phyloP scores from a whole-genome alignment of 2,113 vertebrate genomes.

The Antigone vipio region DNA sequence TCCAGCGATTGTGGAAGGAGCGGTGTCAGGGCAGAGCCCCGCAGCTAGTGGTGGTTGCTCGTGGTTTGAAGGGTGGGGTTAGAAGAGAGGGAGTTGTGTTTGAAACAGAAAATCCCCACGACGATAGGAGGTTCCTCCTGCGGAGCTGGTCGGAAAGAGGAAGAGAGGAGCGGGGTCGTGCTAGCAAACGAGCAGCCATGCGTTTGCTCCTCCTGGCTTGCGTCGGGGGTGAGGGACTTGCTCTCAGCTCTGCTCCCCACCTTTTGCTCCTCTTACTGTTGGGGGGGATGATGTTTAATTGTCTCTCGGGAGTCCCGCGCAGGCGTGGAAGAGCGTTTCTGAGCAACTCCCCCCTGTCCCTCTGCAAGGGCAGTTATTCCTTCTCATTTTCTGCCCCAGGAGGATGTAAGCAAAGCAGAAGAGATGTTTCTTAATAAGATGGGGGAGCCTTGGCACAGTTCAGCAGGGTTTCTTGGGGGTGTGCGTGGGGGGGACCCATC shows the following conservation, averaged over 20 bases:
- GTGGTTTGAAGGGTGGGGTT: background rate
- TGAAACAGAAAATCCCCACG: background rate
- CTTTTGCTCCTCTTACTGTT: background rate
- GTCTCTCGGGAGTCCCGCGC: background rate
- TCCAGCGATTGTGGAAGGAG: background rate
- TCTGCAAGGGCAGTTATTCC: background rate
- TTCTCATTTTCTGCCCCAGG: background rate
- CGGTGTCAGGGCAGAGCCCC: fast-evolving
- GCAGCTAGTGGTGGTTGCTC: background rate
- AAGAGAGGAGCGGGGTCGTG: background rate
- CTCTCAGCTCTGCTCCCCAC: background rate
- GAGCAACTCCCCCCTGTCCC: background rate
- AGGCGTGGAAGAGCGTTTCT: fast-evolving
- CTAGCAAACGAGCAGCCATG: background rate
- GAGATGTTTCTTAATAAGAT: background rate
- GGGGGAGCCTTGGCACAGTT: background rate
- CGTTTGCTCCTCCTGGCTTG: fast-evolving
- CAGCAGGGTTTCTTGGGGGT: background rate
- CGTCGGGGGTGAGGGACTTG: fast-evolving
- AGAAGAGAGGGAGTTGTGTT: background rate
- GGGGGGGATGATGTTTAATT: background rate
- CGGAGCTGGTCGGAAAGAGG: background rate
- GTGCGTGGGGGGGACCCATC: background rate
- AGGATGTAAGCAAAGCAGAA: background rate
- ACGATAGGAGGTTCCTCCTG: background rate